These are phyloP conservation scores for Pemphredon lugubris DNA, from an alignment of 2,888 invertebrate genomes.

Conservation along the genomic window DNA sequence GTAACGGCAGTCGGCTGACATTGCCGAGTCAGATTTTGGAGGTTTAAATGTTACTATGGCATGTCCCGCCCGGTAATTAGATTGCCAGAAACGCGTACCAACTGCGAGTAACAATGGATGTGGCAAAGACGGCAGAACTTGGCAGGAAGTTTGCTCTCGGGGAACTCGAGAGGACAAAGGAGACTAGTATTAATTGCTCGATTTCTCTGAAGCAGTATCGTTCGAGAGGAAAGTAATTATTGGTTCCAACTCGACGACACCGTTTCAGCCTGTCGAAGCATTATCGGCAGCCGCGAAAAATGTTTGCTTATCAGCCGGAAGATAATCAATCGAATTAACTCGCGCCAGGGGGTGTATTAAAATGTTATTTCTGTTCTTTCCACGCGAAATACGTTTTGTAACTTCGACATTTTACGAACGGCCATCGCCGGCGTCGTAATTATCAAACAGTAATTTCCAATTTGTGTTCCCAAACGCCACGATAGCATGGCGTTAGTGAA, in stretches of 20 bases:
- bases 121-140: constrained; percentile 42
- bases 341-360: not conserved
- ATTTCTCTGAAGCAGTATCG: constrained; percentile 57
- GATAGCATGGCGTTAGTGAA: too few species aligned
- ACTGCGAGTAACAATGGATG: constrained; percentile 56
- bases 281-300: constrained; percentile 50
- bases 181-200: constrained; percentile 65
- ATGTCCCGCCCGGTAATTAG: constrained; percentile 50
- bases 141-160: constrained; percentile 58
- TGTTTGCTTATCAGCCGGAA: constrained; percentile 42
- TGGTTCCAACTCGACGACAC: constrained; percentile 58
- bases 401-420: too few species aligned
- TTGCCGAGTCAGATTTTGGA: constrained; percentile 31
- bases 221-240: constrained; percentile 62
- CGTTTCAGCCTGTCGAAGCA: constrained; percentile 36
- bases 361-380: too few species aligned
- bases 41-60: constrained; percentile 26
- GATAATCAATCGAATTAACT: constrained; percentile 33
- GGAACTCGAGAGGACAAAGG: constrained; percentile 62
- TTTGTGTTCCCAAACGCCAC: too few species aligned
- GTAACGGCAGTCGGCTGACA: not conserved
- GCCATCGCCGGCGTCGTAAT: too few species aligned
- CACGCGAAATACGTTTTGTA: too few species aligned
- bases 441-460: too few species aligned
- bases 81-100: constrained; percentile 51